These are phyloP conservation scores for Eristalis tenax DNA, from an alignment of 2,888 invertebrate species.

Conservation along the genomic window DNA sequence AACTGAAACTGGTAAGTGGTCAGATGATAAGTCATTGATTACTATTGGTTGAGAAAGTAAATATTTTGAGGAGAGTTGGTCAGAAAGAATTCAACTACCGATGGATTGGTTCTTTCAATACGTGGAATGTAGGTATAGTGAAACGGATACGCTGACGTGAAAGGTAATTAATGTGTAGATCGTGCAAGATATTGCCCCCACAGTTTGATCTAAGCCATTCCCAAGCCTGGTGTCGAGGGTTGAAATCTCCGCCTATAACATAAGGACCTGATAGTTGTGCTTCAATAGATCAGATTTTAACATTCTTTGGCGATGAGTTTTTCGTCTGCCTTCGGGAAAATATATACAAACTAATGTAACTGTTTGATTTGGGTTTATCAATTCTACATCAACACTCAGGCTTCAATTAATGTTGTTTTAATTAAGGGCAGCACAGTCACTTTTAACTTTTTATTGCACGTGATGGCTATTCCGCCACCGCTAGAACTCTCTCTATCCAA, in stretches of 20 bases:
- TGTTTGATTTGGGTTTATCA: slow-evolving; percentile 8
- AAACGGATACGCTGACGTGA: slow-evolving; percentile 2
- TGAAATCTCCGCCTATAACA: too few relatives aligned
- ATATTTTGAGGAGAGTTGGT: slow-evolving; percentile 18
- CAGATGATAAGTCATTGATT: slow-evolving; percentile 17
- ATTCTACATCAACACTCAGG: slow-evolving; percentile 26
- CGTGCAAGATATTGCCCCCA: slow-evolving; percentile 6
- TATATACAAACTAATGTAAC: slow-evolving; percentile 46
- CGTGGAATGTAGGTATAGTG: slow-evolving; percentile 23
- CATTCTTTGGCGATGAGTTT: slow-evolving; percentile 14
- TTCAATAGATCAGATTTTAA: slow-evolving; percentile 53
- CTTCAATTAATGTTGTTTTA: slow-evolving; percentile 45
- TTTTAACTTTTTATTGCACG: slow-evolving; percentile 34
- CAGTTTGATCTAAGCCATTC: slow-evolving; percentile 24
- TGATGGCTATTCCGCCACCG: slow-evolving; percentile 49
- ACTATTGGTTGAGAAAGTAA: neutral
- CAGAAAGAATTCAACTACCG: slow-evolving; percentile 27
- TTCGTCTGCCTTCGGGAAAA: slow-evolving; percentile 50
- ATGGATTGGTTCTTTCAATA: slow-evolving; percentile 23
- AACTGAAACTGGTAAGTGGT: slow-evolving; percentile 9
- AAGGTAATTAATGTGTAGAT: too few relatives aligned
- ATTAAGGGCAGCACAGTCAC: too few relatives aligned
- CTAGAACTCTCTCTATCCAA: slow-evolving; percentile 43
- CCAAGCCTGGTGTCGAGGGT: slow-evolving; percentile 22
- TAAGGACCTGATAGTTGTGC: slow-evolving; percentile 26